These are phyloP conservation scores for Ctenochaetus hawaiiensis DNA, from an alignment of 2,797 vertebrate genomes.

Conservation along the genomic window DNA sequence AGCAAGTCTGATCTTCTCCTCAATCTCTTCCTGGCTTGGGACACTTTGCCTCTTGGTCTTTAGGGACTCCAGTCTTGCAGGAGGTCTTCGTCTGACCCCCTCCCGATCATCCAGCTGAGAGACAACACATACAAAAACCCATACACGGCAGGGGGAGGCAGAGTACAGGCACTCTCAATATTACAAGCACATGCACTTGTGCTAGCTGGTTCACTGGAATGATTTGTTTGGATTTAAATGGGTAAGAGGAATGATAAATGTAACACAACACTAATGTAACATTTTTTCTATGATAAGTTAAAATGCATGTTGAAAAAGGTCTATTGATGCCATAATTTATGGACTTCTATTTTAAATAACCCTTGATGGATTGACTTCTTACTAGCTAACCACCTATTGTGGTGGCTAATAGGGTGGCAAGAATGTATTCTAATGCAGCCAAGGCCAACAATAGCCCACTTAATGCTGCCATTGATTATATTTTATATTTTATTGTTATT, in stretches of 20 bases:
- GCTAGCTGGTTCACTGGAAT: background rate
- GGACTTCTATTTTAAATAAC: background rate
- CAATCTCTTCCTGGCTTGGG: slow-evolving; percentile 80
- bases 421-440: background rate
- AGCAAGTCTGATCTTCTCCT: slow-evolving; percentile 84
- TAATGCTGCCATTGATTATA: too few species aligned
- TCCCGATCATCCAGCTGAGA: slow-evolving; percentile 78
- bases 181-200: background rate
- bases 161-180: slow-evolving; percentile 3
- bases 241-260: background rate
- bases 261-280: too few species aligned
- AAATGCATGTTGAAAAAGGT: background rate
- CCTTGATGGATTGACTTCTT: background rate
- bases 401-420: too few species aligned
- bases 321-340: background rate
- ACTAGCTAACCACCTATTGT: background rate
- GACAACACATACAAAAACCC: slow-evolving; percentile 17
- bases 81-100: slow-evolving; percentile 77
- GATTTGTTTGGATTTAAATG: background rate
- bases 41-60: slow-evolving; percentile 72
- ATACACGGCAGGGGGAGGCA: slow-evolving; percentile 33
- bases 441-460: too few species aligned
- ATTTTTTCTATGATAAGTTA: background rate
- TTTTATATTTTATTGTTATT: too few species aligned
- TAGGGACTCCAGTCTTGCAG: slow-evolving; percentile 88